Conservation (phyloP, 2,113 vertebrate species). For the Lagopus muta region DNA sequence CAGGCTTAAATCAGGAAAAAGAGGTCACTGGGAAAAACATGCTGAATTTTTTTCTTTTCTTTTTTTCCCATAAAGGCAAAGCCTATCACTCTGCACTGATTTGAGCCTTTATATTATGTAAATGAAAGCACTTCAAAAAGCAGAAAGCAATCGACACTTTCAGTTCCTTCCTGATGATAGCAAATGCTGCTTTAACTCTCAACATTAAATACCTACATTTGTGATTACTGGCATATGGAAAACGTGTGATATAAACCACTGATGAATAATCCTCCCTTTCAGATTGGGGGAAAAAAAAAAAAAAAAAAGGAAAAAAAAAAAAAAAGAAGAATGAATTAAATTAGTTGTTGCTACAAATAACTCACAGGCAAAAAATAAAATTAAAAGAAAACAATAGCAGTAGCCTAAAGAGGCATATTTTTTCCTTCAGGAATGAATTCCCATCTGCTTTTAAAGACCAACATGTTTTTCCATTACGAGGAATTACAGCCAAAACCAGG, state of each 20-base stretch:
- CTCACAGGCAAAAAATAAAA: slow-evolving; percentile 72
- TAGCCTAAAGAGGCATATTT: slow-evolving; percentile 64
- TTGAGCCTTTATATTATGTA: accelerated
- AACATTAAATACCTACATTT: neutral
- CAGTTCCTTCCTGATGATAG: neutral
- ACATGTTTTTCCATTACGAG: slow-evolving; percentile 66
- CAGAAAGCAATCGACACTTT: slow-evolving; percentile 10
- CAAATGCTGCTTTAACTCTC: neutral
- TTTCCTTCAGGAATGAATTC: slow-evolving; percentile 67
- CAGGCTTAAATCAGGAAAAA: slow-evolving; percentile 31
- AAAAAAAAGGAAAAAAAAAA: slow-evolving; percentile 1
- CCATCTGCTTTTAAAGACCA: slow-evolving; percentile 74
- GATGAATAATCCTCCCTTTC: neutral
- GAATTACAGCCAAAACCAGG: slow-evolving; percentile 53
- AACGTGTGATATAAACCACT: neutral
- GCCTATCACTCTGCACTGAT: neutral
- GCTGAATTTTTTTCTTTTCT: neutral
- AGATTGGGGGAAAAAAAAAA: neutral
- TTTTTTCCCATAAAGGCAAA: neutral
- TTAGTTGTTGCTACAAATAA: slow-evolving; percentile 69
- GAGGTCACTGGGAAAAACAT: neutral
- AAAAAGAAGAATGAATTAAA: slow-evolving; percentile 7
- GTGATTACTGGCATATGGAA: neutral
- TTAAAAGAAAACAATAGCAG: slow-evolving; percentile 68
- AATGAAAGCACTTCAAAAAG: neutral